Conservation (phyloP, 2,888 invertebrate species). For the Cerastis rubricosa region DNA sequence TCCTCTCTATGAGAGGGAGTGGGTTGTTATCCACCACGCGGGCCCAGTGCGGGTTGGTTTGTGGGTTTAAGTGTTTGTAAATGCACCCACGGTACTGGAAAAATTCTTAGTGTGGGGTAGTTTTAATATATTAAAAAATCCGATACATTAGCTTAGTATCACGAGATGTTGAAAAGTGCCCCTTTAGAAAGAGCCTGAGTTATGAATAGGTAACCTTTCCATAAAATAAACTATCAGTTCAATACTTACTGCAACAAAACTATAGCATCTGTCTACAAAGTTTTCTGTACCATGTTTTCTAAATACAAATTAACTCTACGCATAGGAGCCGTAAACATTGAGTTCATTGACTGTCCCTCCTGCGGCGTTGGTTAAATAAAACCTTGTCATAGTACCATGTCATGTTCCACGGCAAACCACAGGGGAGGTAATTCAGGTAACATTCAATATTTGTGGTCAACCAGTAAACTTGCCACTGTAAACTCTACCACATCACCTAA, state of each 20-base stretch:
- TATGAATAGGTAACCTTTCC: background rate
- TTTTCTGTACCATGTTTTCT: background rate
- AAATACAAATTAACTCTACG: background rate
- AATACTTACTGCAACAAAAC: background rate
- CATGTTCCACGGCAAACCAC: slow-evolving; percentile 55
- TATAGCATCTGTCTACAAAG: background rate
- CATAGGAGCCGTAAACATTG: slow-evolving; percentile 38
- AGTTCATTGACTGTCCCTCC: slow-evolving; percentile 66
- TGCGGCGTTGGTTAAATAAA: slow-evolving; percentile 63
- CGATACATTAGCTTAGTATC: background rate
- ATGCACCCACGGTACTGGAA: background rate
- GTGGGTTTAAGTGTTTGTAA: background rate
- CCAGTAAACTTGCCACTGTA: slow-evolving; percentile 27
- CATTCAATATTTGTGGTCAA: slow-evolving; percentile 66
- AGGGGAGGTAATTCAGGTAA: slow-evolving; percentile 66
- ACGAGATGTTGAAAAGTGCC: background rate
- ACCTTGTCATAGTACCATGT: slow-evolving; percentile 60
- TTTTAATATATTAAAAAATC: no score
- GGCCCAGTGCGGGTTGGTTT: no score
- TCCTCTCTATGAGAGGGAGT: no score
- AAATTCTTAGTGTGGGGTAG: background rate
- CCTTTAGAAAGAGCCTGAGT: background rate
- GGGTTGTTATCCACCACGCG: no score
- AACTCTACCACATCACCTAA: slow-evolving; percentile 29
- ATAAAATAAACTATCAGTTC: background rate